Evolutionary conservation across 2,113 vertebrate species (phyloP), one percentile per base, ranked within the genome.

Genomic region (Riparia riparia): DNA sequence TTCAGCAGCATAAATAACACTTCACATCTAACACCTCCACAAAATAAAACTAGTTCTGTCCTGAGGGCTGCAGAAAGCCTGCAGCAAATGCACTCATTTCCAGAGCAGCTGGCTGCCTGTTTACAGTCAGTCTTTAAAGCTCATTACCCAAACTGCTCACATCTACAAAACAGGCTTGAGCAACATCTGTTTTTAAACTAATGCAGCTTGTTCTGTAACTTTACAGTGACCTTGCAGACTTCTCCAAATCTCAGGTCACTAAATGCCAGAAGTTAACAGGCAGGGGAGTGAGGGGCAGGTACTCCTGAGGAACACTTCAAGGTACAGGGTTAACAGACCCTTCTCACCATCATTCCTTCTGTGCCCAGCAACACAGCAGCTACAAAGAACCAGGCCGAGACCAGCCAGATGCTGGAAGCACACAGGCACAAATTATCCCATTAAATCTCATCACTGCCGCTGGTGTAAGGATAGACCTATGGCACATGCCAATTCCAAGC

Each of bases 211-310:
- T 42, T 85, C 65, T 71, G 51, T 56, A 87, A 53, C 45, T 65
- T 76, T 17, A 49, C 66, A 53, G 14, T 20, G 78, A 57, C 29
- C 54, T 42, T 85, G 84, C 42, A 80, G 71, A 61, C 39, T 72
- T 61, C 68, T 91, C 19, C 70, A 95, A 95, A 90, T 41, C 42
- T 86, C 88, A 90, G 64, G 68, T 88, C 88, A 63, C 39, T 34
- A 37, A 56, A 64, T 56, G 24, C 29, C 64, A 79, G 24, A 54
- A 64, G 15, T 64, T 90, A 68, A 71, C 2, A 83, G 16, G 22
- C 61, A 69, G 45, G n/a, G 68, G 41, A 61, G 64, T 3, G 7
- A 53, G n/a, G 32, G 18, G 70, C 53, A 83, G 53, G 24, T 60
- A 14, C 22, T 72, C 41, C 14, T 37, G 18, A 77, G 32, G 20